A percentile compares a stretch with the other conserved stretches of the same genome.
Conservation (phyloP, 2,113 vertebrate species). For the Helogale parvula region DNA sequence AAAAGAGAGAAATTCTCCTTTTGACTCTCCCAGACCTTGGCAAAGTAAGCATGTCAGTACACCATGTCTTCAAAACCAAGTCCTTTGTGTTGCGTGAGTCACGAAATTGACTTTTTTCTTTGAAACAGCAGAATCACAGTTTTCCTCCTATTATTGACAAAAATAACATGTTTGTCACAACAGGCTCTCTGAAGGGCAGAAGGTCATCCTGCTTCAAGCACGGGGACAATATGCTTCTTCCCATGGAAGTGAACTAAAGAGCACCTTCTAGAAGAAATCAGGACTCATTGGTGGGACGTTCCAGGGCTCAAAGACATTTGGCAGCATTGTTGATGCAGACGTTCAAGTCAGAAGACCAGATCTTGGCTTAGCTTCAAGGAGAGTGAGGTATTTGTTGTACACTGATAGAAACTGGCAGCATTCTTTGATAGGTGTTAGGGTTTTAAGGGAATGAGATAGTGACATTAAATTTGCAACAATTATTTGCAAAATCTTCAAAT, state of each 20-base stretch:
- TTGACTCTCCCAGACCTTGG: neutral
- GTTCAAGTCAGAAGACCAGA: neutral
- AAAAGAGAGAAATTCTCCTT: neutral
- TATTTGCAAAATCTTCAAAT: neutral
- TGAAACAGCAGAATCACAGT: neutral
- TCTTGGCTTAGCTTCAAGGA: constrained; percentile 40
- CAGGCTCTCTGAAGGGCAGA: neutral
- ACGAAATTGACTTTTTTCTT: neutral
- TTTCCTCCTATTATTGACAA: neutral
- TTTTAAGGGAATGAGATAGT: constrained; percentile 34
- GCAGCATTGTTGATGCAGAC: neutral
- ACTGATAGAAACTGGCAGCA: neutral
- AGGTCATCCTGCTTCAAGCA: neutral
- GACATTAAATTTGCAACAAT: neutral
- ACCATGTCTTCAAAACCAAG: neutral
- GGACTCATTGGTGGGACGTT: neutral
- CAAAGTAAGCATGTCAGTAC: neutral
- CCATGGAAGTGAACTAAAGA: neutral
- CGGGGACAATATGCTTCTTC: neutral
- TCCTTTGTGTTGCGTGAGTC: neutral
- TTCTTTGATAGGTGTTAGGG: constrained; percentile 21
- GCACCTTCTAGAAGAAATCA: neutral
- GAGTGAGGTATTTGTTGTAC: constrained; percentile 36
- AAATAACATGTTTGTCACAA: neutral
- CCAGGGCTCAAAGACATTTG: neutral